Evolutionary conservation across 2,888 invertebrate genomes (phyloP).

Genomic region (Caradrina kadenii): DNA sequence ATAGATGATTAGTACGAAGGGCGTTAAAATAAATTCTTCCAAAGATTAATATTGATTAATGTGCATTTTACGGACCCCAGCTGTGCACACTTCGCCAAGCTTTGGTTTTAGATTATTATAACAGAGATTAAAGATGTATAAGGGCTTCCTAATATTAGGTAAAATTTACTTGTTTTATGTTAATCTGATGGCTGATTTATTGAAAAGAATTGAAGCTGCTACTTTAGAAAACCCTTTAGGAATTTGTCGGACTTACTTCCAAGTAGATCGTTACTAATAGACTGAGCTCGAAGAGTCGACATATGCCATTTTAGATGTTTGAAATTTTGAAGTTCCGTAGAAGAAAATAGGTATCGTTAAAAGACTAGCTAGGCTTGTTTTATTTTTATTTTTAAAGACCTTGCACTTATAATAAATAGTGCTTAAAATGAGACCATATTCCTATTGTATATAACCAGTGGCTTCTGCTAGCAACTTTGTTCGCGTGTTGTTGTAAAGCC

Average conservation of each 20-base stretch:
- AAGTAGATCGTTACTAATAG: too few relatives aligned
- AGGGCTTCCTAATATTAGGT: slow-evolving; percentile 10
- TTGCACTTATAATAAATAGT: too few relatives aligned
- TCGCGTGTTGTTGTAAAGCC: too few relatives aligned
- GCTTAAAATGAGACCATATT: too few relatives aligned
- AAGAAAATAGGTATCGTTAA: too few relatives aligned
- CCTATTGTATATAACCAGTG: too few relatives aligned
- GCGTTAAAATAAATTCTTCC: slow-evolving; percentile 32
- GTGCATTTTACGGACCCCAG: neutral
- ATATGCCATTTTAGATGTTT: too few relatives aligned
- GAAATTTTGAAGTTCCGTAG: too few relatives aligned
- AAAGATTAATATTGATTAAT: slow-evolving; percentile 37
- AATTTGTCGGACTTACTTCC: neutral
- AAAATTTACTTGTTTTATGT: slow-evolving; percentile 17
- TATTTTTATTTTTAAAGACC: too few relatives aligned
- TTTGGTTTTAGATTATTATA: slow-evolving; percentile 20
- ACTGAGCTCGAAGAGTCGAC: too few relatives aligned
- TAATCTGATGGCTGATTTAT: slow-evolving; percentile 29
- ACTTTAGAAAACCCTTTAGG: neutral
- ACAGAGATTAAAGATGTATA: slow-evolving; percentile 23
- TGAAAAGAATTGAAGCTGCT: neutral
- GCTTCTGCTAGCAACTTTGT: too few relatives aligned
- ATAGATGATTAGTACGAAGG: slow-evolving; percentile 15
- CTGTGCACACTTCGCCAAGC: slow-evolving; percentile 1
- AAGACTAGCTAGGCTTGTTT: too few relatives aligned